A percentile compares a stretch with the other conserved stretches of the same genome.
Evolutionary conservation across 2,888 invertebrate species (phyloP).

Genomic region (Adelognathus sp.): DNA sequence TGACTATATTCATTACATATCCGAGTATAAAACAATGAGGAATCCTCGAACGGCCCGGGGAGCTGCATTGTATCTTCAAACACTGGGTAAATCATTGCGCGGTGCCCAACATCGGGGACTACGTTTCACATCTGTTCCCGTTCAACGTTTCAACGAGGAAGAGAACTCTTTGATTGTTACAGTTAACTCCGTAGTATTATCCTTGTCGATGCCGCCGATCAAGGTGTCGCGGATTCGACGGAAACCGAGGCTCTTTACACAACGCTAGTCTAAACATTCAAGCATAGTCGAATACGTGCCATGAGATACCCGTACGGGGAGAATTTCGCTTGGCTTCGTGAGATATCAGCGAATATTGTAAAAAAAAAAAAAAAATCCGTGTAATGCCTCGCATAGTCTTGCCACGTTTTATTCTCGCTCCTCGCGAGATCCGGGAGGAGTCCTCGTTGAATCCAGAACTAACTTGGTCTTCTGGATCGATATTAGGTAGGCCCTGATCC

Average conservation of each 20-base stretch:
- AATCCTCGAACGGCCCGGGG: slow-evolving; percentile 40
- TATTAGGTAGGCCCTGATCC: slow-evolving; percentile 17
- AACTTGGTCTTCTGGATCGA: slow-evolving; percentile 42
- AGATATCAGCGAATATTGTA: slow-evolving; percentile 2
- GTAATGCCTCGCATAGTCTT: background rate
- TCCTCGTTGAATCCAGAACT: slow-evolving; percentile 25
- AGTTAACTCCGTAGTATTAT: background rate
- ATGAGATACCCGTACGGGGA: slow-evolving; percentile 23
- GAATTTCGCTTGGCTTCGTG: slow-evolving; percentile 21
- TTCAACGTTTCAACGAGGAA: slow-evolving; percentile 49
- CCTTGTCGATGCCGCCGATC: slow-evolving; percentile 8
- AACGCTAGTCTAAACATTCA: slow-evolving; percentile 27
- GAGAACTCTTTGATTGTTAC: slow-evolving; percentile 24
- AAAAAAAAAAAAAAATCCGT: background rate
- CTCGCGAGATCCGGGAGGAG: background rate
- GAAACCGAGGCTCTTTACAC: slow-evolving; percentile 10
- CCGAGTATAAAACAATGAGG: slow-evolving; percentile 60
- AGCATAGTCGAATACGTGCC: slow-evolving; percentile 32
- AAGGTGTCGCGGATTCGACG: slow-evolving; percentile 9
- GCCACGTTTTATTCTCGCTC: background rate
- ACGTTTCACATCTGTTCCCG: slow-evolving; percentile 46
- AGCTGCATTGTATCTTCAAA: slow-evolving; percentile 27
- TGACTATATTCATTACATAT: slow-evolving; percentile 55
- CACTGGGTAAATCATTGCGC: slow-evolving; percentile 42
- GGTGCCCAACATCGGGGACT: slow-evolving; percentile 50